A percentile compares a stretch with the other conserved stretches of the same genome.
Evolutionary conservation across 2,797 vertebrate species (phyloP).

Genomic region (Dromococcyx pavoninus): DNA sequence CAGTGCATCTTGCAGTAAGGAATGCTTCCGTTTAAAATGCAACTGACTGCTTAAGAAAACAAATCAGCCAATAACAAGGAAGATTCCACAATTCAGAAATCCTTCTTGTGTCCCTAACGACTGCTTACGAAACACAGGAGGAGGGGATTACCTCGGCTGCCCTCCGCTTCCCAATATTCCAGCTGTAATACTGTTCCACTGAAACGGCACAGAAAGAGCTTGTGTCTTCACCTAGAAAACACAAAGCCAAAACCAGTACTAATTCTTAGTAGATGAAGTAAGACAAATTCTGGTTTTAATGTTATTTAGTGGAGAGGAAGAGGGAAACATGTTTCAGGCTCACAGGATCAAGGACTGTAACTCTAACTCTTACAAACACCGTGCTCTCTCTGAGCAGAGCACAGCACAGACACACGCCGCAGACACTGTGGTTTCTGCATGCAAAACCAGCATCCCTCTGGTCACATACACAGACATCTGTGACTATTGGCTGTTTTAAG

Average conservation of each 20-base stretch:
- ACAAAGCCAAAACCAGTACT: not conserved
- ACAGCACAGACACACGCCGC: not conserved
- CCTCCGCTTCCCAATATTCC: constrained; percentile 97
- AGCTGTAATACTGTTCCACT: constrained; percentile 92
- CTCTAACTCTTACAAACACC: not conserved
- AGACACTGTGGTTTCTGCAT: not conserved
- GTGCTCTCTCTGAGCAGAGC: not conserved
- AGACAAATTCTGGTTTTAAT: not conserved
- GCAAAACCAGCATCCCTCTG: not conserved
- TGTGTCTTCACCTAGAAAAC: constrained; percentile 83
- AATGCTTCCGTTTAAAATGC: not conserved
- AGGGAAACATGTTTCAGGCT: not conserved
- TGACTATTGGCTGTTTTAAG: not conserved
- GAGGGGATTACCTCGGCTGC: constrained; percentile 83
- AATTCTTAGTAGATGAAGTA: not conserved
- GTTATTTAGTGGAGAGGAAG: not conserved
- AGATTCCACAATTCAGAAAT: not conserved
- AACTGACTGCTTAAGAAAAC: not conserved
- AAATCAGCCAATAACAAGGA: not conserved
- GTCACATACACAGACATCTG: not conserved
- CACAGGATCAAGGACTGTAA: not conserved
- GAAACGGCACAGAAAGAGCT: constrained; percentile 92
- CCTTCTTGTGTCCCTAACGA: not conserved
- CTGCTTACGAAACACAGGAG: not conserved
- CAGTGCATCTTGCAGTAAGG: not conserved